Conservation (phyloP, 2,797 vertebrate genomes). For the Molossus molossus region DNA sequence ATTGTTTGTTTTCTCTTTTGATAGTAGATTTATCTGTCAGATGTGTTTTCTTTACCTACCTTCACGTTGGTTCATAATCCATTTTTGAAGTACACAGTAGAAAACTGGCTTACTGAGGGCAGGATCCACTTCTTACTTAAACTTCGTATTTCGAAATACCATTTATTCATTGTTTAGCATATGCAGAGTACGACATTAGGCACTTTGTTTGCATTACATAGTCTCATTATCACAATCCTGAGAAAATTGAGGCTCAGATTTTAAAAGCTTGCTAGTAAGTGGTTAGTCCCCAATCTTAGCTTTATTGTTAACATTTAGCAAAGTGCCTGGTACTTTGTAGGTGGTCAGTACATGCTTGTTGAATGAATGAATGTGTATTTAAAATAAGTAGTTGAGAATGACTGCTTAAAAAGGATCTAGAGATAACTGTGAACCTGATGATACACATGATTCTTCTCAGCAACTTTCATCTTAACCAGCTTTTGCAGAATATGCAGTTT, state of each 20-base stretch:
- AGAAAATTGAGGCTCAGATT: not conserved
- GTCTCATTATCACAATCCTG: not conserved
- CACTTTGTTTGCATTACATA: conserved; percentile 15
- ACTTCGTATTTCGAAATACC: not conserved
- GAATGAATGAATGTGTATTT: conserved; percentile 42
- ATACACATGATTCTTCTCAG: conserved; percentile 22
- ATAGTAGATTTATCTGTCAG: conserved; percentile 45
- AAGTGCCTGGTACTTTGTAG: not conserved
- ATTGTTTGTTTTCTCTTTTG: conserved; percentile 61
- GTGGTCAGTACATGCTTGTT: conserved; percentile 14
- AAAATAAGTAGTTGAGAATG: conserved; percentile 35
- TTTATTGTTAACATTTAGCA: not conserved
- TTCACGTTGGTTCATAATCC: conserved; percentile 42
- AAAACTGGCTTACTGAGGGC: conserved; percentile 20
- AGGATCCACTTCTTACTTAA: conserved; percentile 27
- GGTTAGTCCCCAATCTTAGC: not conserved
- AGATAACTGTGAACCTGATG: not conserved
- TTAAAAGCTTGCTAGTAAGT: not conserved
- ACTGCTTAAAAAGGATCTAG: not conserved
- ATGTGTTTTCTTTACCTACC: not conserved
- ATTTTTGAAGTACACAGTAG: not conserved
- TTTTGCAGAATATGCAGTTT: conserved; percentile 60
- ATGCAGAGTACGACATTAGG: not conserved
- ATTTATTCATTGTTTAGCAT: conserved; percentile 5
- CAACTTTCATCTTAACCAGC: not conserved